Conservation (phyloP, 2,797 vertebrate species). For the Spondyliosoma cantharus region DNA sequence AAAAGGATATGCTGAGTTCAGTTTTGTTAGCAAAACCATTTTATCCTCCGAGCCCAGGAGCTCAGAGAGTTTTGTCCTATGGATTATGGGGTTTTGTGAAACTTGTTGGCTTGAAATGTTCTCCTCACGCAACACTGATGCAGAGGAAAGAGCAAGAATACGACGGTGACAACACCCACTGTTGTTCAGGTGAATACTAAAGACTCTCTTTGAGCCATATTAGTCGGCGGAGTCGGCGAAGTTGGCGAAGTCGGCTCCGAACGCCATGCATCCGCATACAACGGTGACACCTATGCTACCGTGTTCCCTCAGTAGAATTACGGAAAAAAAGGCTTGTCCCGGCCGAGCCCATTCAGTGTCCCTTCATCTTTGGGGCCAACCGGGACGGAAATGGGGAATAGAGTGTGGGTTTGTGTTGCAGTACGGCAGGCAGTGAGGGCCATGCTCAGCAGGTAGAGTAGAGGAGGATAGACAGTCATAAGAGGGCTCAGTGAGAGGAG, state of each 20-base stretch:
- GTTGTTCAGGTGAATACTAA: slow-evolving; percentile 43
- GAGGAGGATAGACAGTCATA: slow-evolving; percentile 68
- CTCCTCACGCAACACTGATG: slow-evolving; percentile 25
- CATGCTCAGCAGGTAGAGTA: slow-evolving; percentile 77
- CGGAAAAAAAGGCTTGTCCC: slow-evolving; percentile 54
- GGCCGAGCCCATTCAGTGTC: slow-evolving; percentile 49
- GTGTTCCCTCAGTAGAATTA: slow-evolving; percentile 62
- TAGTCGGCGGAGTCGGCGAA: slow-evolving; percentile 24
- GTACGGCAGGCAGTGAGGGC: slow-evolving; percentile 73
- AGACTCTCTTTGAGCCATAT: slow-evolving; percentile 30
- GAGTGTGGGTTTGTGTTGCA: slow-evolving; percentile 63
- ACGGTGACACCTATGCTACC: slow-evolving; percentile 57
- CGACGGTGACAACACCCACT: slow-evolving; percentile 13
- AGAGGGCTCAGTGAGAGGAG: slow-evolving; percentile 68
- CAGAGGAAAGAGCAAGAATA: slow-evolving; percentile 40
- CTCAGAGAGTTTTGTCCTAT: slow-evolving; percentile 37
- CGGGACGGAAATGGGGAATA: slow-evolving; percentile 55
- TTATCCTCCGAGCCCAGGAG: slow-evolving; percentile 25
- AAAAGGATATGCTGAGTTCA: slow-evolving; percentile 67
- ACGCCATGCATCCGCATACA: slow-evolving; percentile 49
- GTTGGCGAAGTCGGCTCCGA: slow-evolving; percentile 33
- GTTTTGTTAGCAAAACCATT: slow-evolving; percentile 62
- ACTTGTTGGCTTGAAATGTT: slow-evolving; percentile 36
- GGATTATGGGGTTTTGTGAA: slow-evolving; percentile 26
- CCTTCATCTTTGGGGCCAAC: slow-evolving; percentile 45